Conservation (phyloP, 2,113 vertebrate species). For the Struthidea cinerea region DNA sequence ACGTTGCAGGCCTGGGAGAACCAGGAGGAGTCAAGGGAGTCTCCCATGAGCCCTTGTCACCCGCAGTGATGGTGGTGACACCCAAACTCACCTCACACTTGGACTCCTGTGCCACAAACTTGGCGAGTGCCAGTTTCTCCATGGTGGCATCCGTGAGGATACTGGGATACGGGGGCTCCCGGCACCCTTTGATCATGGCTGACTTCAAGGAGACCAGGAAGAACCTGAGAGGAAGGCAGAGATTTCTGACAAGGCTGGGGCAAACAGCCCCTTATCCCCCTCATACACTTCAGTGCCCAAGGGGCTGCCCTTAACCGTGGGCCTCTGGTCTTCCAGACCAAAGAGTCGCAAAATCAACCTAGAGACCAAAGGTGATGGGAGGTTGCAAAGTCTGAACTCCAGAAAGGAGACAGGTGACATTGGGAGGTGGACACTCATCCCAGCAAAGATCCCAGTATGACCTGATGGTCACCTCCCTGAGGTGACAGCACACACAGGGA, state of each 20-base stretch:
- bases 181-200: slow-evolving; percentile 91
- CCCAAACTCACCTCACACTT: slow-evolving; percentile 82
- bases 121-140: slow-evolving; percentile 92
- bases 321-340: background rate
- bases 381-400: background rate
- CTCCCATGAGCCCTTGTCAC: accelerated
- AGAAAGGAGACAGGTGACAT: background rate
- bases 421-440: background rate
- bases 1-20: slow-evolving; percentile 76
- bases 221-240: slow-evolving; percentile 73
- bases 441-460: background rate
- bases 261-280: background rate
- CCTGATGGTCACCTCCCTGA: background rate
- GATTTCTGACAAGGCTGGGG: background rate
- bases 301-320: accelerated
- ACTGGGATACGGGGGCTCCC: slow-evolving; percentile 90
- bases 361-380: background rate
- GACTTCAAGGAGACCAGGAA: slow-evolving; percentile 86
- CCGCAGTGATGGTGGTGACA: accelerated
- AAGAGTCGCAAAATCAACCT: background rate
- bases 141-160: slow-evolving; percentile 94
- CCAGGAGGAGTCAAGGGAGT: background rate
- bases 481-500: background rate
- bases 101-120: slow-evolving; percentile 95
- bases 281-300: accelerated